Base-by-base conservation (phyloP, 2,113 vertebrate species). In the Oryzias celebensis region DNA sequence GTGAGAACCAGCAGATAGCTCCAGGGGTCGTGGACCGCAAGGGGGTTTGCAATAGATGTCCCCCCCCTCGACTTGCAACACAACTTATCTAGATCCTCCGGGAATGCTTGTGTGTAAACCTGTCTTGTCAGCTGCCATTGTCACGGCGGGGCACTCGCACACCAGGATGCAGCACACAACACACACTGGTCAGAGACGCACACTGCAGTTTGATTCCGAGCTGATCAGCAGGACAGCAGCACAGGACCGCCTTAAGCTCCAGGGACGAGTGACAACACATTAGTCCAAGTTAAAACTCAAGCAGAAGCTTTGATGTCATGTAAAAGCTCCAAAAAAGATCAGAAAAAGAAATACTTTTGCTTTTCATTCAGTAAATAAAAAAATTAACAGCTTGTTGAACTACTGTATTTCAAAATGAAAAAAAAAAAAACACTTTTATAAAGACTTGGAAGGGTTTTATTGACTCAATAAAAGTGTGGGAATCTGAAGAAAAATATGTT, bases 1-100 rank as follows among this genome's bases (percentile, higher is more conserved):
- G 75, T 73, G 73, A 62, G 72, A 75, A 71, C 73, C 41, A 63
- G 81, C 66, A 68, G 67, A 55, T 73, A 73, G 65, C 85, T 81
- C 77, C 67, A 61, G 75, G 81, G 83, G 58, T 65, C 82, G 63
- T 68, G 17, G 69, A 83, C 85, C 71, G 65, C 60, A 36, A 83
- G 86, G 68, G 64, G 44, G 61, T 76, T 73, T 58, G 77, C 83
- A 87, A 90, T 87, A 75, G 85, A 85, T 83, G 83, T 77, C 69
- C 15, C 24, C 26, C 57, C 15, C 67, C 70, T 62, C 59, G 59
- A 68, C 71, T 69, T 62, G 70, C 73, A 77, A 65, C 82, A 74
- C 80, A 78, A 73, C 71, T 84, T 75, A 77, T 85, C 80, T 73
- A 71, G 78, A 81, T 78, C 83, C 80, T 68, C 24, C 2, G 50